A percentile compares a stretch with the other conserved stretches of the same genome.
Conservation (phyloP, 2,113 vertebrate species). For the Bos indicus region DNA sequence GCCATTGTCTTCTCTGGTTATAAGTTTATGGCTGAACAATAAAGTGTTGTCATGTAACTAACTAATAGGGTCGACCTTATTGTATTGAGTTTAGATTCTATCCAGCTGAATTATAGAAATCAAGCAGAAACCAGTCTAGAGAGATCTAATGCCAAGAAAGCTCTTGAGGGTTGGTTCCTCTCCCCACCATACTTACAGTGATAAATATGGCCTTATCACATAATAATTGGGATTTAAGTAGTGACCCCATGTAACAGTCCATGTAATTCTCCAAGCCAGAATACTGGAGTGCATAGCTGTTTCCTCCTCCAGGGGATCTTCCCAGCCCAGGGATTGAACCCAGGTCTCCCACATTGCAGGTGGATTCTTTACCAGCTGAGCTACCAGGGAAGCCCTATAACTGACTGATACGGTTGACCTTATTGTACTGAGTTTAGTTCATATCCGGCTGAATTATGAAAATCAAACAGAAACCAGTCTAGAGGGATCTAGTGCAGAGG, state of each 20-base stretch:
- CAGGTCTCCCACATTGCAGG: neutral
- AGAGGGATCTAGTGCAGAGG: neutral
- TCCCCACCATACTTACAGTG: accelerated
- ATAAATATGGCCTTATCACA: neutral
- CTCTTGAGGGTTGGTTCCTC: neutral
- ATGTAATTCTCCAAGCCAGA: neutral
- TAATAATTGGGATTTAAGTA: neutral
- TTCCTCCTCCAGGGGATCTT: neutral
- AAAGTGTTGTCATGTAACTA: neutral
- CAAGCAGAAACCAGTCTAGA: neutral
- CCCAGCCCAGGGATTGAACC: neutral
- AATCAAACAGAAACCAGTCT: neutral
- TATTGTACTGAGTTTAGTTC: neutral
- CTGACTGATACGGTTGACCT: neutral
- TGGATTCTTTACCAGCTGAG: neutral
- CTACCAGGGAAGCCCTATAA: neutral
- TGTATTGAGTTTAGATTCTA: neutral
- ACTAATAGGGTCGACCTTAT: neutral
- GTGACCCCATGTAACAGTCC: neutral
- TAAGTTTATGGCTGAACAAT: neutral
- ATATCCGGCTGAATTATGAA: neutral
- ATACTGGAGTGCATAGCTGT: accelerated
- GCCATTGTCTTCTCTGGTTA: neutral
- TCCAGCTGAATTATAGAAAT: neutral
- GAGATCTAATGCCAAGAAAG: neutral